Conservation (phyloP, 2,888 invertebrate species). For the Lycocerus yunnanus region DNA sequence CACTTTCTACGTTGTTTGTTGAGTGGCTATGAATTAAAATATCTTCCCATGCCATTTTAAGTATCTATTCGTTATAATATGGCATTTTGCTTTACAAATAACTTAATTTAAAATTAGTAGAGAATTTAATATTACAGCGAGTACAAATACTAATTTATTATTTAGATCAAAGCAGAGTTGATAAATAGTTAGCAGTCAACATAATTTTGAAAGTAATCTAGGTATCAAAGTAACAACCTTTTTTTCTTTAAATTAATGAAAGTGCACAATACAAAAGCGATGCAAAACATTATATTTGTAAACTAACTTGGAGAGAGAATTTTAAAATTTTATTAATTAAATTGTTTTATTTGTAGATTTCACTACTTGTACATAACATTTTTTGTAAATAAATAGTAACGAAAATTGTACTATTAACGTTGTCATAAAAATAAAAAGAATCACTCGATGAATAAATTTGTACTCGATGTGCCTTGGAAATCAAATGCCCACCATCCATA, state of each 20-base stretch:
- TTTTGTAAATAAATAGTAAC: slow-evolving; percentile 24
- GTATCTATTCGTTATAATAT: too few relatives aligned
- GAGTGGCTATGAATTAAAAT: too few relatives aligned
- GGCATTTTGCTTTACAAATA: neutral
- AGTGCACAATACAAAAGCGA: neutral
- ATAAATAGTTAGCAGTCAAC: neutral
- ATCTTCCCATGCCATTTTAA: too few relatives aligned
- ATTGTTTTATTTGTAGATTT: neutral
- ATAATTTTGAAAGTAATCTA: neutral
- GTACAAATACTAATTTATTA: neutral
- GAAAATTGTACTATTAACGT: slow-evolving; percentile 4
- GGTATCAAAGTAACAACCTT: neutral
- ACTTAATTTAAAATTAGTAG: neutral
- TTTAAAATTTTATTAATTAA: neutral
- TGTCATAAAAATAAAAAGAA: neutral
- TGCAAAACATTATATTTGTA: neutral
- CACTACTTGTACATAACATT: slow-evolving; percentile 20
- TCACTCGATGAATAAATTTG: neutral
- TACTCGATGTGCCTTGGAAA: too few relatives aligned
- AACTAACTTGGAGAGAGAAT: neutral
- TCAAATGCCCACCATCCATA: too few relatives aligned
- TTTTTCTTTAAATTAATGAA: neutral
- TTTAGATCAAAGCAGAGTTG: neutral
- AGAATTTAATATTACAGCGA: neutral
- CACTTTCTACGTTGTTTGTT: too few relatives aligned